A percentile compares a stretch with the other conserved stretches of the same genome.
Evolutionary conservation across 2,888 invertebrate species (phyloP).

Genomic region (Drosophila greeni): DNA sequence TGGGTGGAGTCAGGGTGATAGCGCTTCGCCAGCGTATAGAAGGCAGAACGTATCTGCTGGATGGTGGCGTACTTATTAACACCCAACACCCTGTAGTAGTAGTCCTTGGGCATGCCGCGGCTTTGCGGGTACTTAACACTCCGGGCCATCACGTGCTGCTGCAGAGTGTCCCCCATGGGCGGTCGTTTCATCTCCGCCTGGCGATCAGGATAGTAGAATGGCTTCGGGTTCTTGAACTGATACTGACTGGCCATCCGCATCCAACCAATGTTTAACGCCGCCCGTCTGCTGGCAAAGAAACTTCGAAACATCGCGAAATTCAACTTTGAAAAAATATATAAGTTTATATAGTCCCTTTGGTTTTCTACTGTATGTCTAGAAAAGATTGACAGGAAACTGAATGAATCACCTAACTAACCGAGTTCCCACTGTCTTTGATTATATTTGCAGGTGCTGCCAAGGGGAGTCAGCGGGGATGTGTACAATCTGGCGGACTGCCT

Average conservation of each 20-base stretch:
- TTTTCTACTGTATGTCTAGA: conserved; percentile 8
- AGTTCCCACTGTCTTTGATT: not conserved
- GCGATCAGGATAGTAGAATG: conserved; percentile 73
- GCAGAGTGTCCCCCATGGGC: conserved; percentile 8
- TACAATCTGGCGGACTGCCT: conserved; percentile 95
- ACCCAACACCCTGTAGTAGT: conserved; percentile 76
- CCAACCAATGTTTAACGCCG: conserved; percentile 9
- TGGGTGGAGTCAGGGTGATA: conserved; percentile 76
- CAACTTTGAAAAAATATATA: conserved; percentile 16
- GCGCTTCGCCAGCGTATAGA: conserved; percentile 76
- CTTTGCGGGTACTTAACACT: conserved; percentile 25
- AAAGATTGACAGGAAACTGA: conserved; percentile 4
- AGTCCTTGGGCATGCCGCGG: conserved; percentile 68
- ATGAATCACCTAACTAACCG: not conserved
- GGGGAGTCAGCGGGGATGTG: conserved; percentile 96
- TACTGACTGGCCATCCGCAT: conserved; percentile 52
- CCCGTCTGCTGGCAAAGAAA: not conserved
- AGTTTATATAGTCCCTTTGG: not conserved
- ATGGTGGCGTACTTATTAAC: conserved; percentile 62
- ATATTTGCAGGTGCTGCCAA: conserved; percentile 83
- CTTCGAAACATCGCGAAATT: conserved; percentile 51
- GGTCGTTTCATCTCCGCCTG: conserved; percentile 61
- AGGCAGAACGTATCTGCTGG: conserved; percentile 76
- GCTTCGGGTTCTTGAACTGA: conserved; percentile 67
- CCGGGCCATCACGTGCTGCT: conserved; percentile 7